Percentiles rank a stretch among this genome's conserved stretches.
Conservation (phyloP, 2,888 invertebrate species). For the Ochropleura leucogaster region DNA sequence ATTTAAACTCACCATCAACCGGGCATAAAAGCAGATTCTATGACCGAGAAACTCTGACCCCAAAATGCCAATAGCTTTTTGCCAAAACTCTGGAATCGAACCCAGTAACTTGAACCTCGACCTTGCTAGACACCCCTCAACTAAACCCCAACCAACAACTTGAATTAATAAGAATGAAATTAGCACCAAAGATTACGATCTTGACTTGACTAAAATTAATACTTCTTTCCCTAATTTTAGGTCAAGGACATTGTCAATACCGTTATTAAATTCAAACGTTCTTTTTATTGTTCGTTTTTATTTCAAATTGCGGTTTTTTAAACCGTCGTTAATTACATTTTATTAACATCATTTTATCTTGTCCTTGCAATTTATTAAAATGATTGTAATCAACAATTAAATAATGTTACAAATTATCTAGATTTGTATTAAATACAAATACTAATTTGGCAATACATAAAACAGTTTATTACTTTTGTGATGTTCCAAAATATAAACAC, state of each 20-base stretch:
- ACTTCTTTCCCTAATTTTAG: slow-evolving; percentile 46
- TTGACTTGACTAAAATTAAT: not conserved
- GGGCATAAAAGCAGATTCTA: no score
- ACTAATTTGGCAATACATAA: not conserved
- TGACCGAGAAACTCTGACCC: no score
- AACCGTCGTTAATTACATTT: slow-evolving; percentile 5
- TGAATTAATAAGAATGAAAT: not conserved
- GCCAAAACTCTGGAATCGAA: no score
- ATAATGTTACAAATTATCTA: not conserved
- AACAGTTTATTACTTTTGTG: no score
- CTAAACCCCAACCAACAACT: no score
- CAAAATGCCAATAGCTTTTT: no score
- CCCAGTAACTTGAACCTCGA: no score
- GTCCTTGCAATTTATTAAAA: slow-evolving; percentile 27
- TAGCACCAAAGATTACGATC: not conserved
- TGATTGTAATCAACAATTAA: slow-evolving; percentile 1
- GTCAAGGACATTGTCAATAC: slow-evolving; percentile 69
- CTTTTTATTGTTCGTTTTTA: slow-evolving; percentile 6
- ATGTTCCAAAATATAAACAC: no score
- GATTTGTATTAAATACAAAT: not conserved
- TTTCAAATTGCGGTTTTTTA: not conserved
- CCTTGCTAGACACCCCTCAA: no score
- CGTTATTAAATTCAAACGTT: slow-evolving; percentile 17
- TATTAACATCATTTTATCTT: slow-evolving; percentile 11
- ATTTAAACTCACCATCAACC: no score